Conservation (phyloP, 1,140 invertebrate species). For the Phenacoccus solenopsis region DNA sequence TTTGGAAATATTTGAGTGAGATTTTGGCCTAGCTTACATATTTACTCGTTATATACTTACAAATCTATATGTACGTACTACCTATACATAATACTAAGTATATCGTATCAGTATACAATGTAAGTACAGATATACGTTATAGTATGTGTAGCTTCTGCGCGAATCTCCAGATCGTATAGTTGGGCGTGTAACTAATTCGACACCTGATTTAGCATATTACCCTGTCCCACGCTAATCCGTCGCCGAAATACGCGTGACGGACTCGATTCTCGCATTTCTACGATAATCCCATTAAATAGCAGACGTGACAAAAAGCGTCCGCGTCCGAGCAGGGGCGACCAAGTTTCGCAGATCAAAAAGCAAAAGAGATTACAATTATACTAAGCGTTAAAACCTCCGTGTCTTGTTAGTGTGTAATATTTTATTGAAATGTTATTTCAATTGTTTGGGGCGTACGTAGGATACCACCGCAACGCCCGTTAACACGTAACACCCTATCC, state of each 20-base stretch:
- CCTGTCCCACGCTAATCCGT: neutral
- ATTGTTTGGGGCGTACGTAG: no score
- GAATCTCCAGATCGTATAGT: no score
- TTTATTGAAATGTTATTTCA: neutral
- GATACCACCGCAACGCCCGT: no score
- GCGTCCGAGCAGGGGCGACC: neutral
- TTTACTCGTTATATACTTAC: no score
- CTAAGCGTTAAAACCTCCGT: neutral
- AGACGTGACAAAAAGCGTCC: neutral
- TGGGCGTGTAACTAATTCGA: neutral
- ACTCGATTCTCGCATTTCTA: neutral
- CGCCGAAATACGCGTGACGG: neutral
- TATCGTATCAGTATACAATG: no score
- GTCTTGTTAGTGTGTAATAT: neutral
- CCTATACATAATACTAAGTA: no score
- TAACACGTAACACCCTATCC: no score
- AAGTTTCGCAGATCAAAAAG: neutral
- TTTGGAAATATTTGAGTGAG: no score
- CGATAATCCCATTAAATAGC: slow-evolving; percentile 1
- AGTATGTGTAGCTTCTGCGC: no score
- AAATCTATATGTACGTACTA: no score
- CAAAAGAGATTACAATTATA: slow-evolving; percentile 3
- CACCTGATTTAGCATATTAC: slow-evolving; percentile 1
- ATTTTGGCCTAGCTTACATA: no score
- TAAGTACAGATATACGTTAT: no score